phyloP scores from a whole-genome alignment of 1,140 invertebrate genomes.

The Sipha flava region DNA sequence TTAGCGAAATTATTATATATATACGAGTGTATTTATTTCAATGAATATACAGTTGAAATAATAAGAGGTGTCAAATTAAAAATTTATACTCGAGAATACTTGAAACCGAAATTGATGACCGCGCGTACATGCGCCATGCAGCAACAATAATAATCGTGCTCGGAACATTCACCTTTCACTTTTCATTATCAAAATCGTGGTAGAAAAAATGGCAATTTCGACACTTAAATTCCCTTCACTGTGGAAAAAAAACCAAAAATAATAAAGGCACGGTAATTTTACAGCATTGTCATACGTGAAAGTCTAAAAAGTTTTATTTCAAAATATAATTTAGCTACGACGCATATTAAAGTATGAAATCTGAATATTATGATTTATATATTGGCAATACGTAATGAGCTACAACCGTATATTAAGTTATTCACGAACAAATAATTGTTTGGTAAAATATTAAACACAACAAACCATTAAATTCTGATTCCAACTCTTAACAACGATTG shows the following conservation, averaged over 20 bases:
- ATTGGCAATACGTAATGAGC: no score
- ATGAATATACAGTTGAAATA: background rate
- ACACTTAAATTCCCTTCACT: conserved; percentile 21
- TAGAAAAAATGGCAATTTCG: background rate
- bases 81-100: background rate
- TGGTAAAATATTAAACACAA: no score
- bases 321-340: background rate
- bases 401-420: no score
- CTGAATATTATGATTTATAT: background rate
- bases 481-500: no score
- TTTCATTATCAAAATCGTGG: conserved; percentile 32
- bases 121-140: no score
- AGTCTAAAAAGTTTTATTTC: conserved; percentile 2
- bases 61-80: conserved; percentile 15
- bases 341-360: background rate
- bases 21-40: background rate
- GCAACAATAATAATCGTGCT: conserved; percentile 22
- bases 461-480: no score
- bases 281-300: background rate
- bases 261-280: background rate
- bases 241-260: background rate
- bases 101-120: background rate
- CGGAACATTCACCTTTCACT: conserved; percentile 26
- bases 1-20: background rate
- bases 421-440: no score